These are phyloP conservation scores for Pocota personata DNA, from an alignment of 2,888 invertebrate species.

Conservation along the genomic window DNA sequence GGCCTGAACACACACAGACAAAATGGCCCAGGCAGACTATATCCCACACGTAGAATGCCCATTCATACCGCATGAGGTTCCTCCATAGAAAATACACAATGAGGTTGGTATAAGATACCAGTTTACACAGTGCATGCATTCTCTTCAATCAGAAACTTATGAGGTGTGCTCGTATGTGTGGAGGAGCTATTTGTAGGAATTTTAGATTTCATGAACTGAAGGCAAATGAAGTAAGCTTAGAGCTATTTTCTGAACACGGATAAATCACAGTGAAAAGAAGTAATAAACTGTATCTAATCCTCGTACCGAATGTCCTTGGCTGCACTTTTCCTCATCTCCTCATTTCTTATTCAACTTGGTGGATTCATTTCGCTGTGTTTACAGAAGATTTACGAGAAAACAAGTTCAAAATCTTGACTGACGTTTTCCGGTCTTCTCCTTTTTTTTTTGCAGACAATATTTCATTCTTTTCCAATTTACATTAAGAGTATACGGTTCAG, in stretches of 20 bases:
- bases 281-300: no score
- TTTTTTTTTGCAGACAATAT: not conserved
- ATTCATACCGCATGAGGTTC: slow-evolving; percentile 48
- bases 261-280: not conserved
- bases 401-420: not conserved
- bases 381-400: not conserved
- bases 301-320: no score
- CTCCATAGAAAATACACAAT: slow-evolving; percentile 15
- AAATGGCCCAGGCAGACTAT: not conserved
- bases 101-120: not conserved
- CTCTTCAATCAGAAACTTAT: slow-evolving; percentile 31
- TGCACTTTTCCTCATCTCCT: no score
- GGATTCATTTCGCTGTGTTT: not conserved
- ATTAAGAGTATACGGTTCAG: not conserved
- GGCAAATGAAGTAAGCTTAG: not conserved
- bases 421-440: not conserved
- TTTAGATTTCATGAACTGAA: not conserved
- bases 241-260: no score
- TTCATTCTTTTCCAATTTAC: not conserved
- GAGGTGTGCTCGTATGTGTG: not conserved
- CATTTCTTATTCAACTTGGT: not conserved
- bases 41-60: not conserved
- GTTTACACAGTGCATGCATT: not conserved
- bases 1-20: slow-evolving; percentile 24
- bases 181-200: not conserved